phyloP scores from a whole-genome alignment of 2,113 vertebrate genomes.

The Dicentrarchus labrax region DNA sequence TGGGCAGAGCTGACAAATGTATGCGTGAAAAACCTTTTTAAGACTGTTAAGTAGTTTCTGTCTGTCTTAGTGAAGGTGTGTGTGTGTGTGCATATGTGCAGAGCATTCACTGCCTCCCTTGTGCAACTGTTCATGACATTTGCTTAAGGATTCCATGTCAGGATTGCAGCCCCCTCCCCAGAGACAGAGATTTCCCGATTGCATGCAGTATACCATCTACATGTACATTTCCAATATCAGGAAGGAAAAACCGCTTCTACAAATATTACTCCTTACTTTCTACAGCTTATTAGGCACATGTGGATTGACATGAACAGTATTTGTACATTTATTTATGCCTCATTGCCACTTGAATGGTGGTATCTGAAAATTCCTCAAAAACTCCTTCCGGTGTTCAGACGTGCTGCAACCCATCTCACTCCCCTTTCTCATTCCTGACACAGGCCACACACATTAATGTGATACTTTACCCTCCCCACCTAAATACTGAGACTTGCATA shows the following conservation, averaged over 20 bases:
- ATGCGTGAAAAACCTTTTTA: background rate
- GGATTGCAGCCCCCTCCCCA: background rate
- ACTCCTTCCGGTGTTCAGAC: conserved; percentile 22
- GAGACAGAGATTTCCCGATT: background rate
- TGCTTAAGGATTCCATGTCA: conserved; percentile 23
- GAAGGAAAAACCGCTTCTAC: background rate
- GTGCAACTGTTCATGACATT: conserved; percentile 38
- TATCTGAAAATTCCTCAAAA: conserved; percentile 36
- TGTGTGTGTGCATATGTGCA: background rate
- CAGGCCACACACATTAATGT: conserved; percentile 2
- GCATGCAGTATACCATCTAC: background rate
- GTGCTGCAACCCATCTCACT: conserved; percentile 25
- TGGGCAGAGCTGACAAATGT: conserved; percentile 3
- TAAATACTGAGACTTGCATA: background rate
- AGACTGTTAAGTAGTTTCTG: background rate
- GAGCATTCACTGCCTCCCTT: background rate
- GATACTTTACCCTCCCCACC: background rate
- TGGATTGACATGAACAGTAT: background rate
- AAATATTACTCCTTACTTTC: background rate
- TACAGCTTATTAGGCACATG: background rate
- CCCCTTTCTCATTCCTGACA: background rate
- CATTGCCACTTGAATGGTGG: background rate
- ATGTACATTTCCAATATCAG: background rate
- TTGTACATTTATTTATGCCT: background rate
- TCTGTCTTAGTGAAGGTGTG: background rate